These are phyloP conservation scores for Vanessa atalanta DNA, from an alignment of 1,140 invertebrate genomes.

Conservation along the genomic window DNA sequence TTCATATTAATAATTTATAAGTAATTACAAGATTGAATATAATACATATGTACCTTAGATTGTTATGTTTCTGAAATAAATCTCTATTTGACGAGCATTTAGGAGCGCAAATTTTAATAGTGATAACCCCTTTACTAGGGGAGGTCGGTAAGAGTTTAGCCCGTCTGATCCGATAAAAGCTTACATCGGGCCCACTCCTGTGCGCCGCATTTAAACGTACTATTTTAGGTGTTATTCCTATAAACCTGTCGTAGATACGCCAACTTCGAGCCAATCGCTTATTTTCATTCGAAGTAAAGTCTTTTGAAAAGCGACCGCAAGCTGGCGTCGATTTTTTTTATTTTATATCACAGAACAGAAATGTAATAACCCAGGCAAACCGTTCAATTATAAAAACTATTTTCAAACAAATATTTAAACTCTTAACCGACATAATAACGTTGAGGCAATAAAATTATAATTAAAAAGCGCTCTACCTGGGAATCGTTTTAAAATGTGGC, in stretches of 20 bases:
- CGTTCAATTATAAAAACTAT: slow-evolving; percentile 47
- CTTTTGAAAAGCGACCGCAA: slow-evolving; percentile 42
- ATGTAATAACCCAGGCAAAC: slow-evolving; percentile 50
- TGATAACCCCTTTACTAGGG: slow-evolving; percentile 24
- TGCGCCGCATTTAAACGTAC: slow-evolving; percentile 51
- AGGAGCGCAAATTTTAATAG: slow-evolving; percentile 37
- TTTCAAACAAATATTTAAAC: slow-evolving; percentile 50
- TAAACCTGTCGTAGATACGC: slow-evolving; percentile 38
- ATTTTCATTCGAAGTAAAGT: slow-evolving; percentile 58
- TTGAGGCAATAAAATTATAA: slow-evolving; percentile 1
- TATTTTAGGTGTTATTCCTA: slow-evolving; percentile 48
- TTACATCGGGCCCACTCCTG: slow-evolving; percentile 35
- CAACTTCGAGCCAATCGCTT: slow-evolving; percentile 51
- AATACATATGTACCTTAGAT: neutral
- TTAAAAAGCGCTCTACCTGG: slow-evolving; percentile 3
- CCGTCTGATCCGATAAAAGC: slow-evolving; percentile 67
- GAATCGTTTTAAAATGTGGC: neutral
- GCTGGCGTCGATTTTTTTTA: slow-evolving; percentile 43
- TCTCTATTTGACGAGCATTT: neutral
- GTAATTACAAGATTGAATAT: neutral
- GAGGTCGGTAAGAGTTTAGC: slow-evolving; percentile 42
- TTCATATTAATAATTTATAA: too few relatives aligned
- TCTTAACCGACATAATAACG: slow-evolving; percentile 11
- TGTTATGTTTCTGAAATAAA: neutral
- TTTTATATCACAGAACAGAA: slow-evolving; percentile 52